A percentile compares a stretch with the other conserved stretches of the same genome.
Evolutionary conservation across 2,113 vertebrate genomes (phyloP).

Genomic region (Lepisosteus osseus): DNA sequence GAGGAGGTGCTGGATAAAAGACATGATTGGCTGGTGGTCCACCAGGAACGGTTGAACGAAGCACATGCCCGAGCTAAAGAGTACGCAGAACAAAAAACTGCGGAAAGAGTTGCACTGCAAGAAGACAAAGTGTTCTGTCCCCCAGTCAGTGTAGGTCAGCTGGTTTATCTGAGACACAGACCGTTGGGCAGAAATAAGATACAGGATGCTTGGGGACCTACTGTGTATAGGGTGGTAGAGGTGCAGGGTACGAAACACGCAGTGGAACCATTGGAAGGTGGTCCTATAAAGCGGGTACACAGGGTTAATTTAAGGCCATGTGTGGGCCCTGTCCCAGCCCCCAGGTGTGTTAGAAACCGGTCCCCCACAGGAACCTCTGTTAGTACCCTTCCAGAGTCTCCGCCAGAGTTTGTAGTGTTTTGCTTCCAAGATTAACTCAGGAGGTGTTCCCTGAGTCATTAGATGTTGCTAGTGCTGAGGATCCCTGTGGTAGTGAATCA

Average conservation of each 20-base stretch:
- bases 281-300: neutral
- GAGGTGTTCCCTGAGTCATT: too few relatives aligned
- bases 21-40: too few relatives aligned
- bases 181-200: slow-evolving; percentile 18
- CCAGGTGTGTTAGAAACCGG: neutral
- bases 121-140: slow-evolving; percentile 17
- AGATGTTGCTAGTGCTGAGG: too few relatives aligned
- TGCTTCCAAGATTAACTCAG: too few relatives aligned
- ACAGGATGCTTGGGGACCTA: slow-evolving; percentile 13
- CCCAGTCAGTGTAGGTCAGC: slow-evolving; percentile 10
- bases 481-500: too few relatives aligned
- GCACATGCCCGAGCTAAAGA: slow-evolving; percentile 5
- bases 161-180: slow-evolving; percentile 3
- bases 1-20: too few relatives aligned
- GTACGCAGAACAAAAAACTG: slow-evolving; percentile 5
- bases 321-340: neutral
- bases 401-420: too few relatives aligned
- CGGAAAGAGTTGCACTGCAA: neutral
- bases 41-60: slow-evolving; percentile 5
- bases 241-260: slow-evolving; percentile 5
- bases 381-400: too few relatives aligned
- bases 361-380: too few relatives aligned
- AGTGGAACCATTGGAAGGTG: neutral
- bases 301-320: neutral
- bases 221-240: neutral